These are phyloP conservation scores for Colinus virginianus DNA, from an alignment of 2,113 vertebrate species.

Conservation along the genomic window DNA sequence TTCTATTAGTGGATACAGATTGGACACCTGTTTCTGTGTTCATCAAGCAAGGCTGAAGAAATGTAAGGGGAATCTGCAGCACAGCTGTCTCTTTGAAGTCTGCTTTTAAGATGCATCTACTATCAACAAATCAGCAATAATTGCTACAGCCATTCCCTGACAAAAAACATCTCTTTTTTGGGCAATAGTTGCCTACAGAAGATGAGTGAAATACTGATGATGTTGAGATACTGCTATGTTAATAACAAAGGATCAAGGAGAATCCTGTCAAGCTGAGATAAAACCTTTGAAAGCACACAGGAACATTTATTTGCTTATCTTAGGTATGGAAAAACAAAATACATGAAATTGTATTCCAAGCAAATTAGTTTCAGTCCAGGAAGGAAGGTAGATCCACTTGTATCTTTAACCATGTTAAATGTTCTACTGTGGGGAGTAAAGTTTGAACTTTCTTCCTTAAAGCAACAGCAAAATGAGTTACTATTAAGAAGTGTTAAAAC, in stretches of 20 bases:
- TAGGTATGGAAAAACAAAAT: neutral
- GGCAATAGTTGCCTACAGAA: neutral
- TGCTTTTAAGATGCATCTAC: neutral
- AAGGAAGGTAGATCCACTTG: neutral
- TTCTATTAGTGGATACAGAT: neutral
- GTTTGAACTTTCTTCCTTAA: neutral
- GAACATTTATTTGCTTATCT: neutral
- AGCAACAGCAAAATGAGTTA: neutral
- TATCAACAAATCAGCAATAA: neutral
- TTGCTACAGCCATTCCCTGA: neutral
- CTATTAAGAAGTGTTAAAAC: neutral
- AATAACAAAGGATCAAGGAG: neutral
- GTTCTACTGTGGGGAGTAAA: neutral
- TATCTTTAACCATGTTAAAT: neutral
- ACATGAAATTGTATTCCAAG: neutral
- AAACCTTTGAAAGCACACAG: neutral
- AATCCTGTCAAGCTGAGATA: neutral
- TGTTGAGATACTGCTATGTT: neutral
- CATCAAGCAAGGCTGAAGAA: neutral
- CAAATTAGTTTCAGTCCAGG: neutral
- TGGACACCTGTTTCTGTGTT: neutral
- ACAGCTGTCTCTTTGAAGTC: neutral
- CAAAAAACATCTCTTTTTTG: neutral
- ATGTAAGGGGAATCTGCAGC: neutral
- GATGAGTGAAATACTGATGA: neutral